phyloP scores from a whole-genome alignment of 1,140 invertebrate genomes.

The Drosophila baimaii region DNA sequence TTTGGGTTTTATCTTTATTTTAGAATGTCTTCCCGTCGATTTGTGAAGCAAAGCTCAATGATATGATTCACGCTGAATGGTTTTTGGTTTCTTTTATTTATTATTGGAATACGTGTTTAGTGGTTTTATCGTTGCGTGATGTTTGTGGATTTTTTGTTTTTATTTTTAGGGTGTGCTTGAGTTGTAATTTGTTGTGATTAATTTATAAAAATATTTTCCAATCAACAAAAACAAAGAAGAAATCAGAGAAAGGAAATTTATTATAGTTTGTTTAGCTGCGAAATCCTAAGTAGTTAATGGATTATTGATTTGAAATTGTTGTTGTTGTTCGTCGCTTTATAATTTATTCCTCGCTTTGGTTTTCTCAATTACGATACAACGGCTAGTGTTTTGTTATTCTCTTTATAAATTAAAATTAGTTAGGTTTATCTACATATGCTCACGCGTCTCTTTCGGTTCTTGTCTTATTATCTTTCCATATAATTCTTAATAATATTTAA shows the following conservation, averaged over 20 bases:
- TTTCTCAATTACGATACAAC: conserved; percentile 55
- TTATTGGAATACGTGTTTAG: conserved; percentile 27
- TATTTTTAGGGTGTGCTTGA: conserved; percentile 22
- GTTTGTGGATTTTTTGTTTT: conserved; percentile 31
- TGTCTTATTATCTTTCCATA: conserved; percentile 52
- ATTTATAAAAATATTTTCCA: conserved; percentile 6
- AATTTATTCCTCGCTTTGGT: conserved; percentile 27
- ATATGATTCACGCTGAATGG: conserved; percentile 66
- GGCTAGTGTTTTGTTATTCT: conserved; percentile 59
- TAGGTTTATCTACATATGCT: conserved; percentile 76
- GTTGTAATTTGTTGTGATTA: conserved; percentile 19
- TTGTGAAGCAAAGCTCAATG: conserved; percentile 77
- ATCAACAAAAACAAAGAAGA: conserved; percentile 4
- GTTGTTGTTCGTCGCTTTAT: conserved; percentile 11
- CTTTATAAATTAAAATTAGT: conserved; percentile 74
- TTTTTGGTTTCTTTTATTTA: conserved; percentile 18
- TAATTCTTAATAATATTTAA: conserved; percentile 77
- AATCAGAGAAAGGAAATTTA: conserved; percentile 8
- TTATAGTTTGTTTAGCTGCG: conserved; percentile 7
- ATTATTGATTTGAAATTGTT: conserved; percentile 41
- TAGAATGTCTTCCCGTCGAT: conserved; percentile 63
- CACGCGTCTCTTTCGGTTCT: conserved; percentile 46
- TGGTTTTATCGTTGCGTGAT: conserved; percentile 19
- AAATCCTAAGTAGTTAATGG: conserved; percentile 29
- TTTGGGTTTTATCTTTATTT: conserved; percentile 44